A percentile compares a stretch with the other conserved stretches of the same genome.
phyloP scores from a whole-genome alignment of 2,797 vertebrate species.

The Toxotes lorentzi region DNA sequence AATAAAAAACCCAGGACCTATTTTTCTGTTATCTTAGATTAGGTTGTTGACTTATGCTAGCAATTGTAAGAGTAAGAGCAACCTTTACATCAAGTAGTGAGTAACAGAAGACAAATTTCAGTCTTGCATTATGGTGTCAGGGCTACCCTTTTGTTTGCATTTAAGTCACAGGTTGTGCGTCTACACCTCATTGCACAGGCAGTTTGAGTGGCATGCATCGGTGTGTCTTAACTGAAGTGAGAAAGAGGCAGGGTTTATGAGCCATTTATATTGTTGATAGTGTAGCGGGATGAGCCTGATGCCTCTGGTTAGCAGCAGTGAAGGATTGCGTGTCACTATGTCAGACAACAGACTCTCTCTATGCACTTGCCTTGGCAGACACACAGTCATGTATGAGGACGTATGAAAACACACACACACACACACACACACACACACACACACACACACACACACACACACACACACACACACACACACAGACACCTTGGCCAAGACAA shows the following conservation, averaged over 20 bases:
- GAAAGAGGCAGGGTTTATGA: slow-evolving; percentile 64
- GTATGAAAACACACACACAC: not conserved
- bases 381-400: slow-evolving; percentile 31
- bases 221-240: slow-evolving; percentile 65
- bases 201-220: slow-evolving; percentile 63
- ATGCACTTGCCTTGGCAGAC: slow-evolving; percentile 32
- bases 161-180: slow-evolving; percentile 48
- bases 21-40: slow-evolving; percentile 10
- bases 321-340: slow-evolving; percentile 60
- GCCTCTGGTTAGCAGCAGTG: slow-evolving; percentile 63
- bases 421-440: not conserved
- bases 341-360: slow-evolving; percentile 45
- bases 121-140: not conserved
- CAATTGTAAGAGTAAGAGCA: not conserved
- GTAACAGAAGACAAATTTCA: not conserved
- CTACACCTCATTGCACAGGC: slow-evolving; percentile 53
- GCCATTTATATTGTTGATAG: slow-evolving; percentile 50
- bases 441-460: not conserved
- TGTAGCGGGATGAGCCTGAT: slow-evolving; percentile 48
- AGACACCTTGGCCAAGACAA: slow-evolving; percentile 40
- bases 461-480: slow-evolving; percentile 22
- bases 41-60: slow-evolving; percentile 8
- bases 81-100: slow-evolving; percentile 14
- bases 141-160: slow-evolving; percentile 53
- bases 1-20: slow-evolving; percentile 5